phyloP scores from a whole-genome alignment of 2,113 vertebrate species.

The Phaetusa simplex region DNA sequence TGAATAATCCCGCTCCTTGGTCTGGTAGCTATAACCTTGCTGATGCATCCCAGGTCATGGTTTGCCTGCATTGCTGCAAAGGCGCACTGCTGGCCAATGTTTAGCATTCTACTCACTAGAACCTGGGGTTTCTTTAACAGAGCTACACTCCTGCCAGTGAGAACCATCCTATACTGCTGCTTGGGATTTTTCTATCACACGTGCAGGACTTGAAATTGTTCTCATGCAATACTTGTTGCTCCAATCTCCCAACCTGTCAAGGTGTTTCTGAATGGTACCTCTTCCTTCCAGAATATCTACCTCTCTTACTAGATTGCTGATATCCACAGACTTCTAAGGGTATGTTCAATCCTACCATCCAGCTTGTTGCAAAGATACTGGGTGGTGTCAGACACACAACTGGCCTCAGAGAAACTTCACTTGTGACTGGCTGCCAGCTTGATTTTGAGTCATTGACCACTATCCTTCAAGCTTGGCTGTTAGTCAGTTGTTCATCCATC shows the following conservation, averaged over 20 bases:
- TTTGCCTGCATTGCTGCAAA: neutral
- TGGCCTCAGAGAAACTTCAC: neutral
- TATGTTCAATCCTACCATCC: neutral
- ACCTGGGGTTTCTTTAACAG: neutral
- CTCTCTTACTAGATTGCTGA: neutral
- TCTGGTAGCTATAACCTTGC: neutral
- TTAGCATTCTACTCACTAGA: neutral
- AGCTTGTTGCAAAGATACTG: neutral
- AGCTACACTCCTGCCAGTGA: neutral
- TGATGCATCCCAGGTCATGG: neutral
- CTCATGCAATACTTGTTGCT: neutral
- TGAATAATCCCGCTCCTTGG: neutral
- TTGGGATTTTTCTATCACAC: neutral
- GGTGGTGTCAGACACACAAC: neutral
- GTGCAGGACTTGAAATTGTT: neutral
- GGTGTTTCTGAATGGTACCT: neutral
- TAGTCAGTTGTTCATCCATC: neutral
- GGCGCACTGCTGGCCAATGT: neutral
- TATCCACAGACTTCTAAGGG: neutral
- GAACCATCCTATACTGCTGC: neutral
- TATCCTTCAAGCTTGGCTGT: neutral
- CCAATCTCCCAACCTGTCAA: neutral
- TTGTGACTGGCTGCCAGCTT: neutral
- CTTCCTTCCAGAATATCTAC: neutral
- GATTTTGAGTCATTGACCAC: neutral